phyloP scores from a whole-genome alignment of 2,113 vertebrate genomes.

The Psilopsiagon aymara region DNA sequence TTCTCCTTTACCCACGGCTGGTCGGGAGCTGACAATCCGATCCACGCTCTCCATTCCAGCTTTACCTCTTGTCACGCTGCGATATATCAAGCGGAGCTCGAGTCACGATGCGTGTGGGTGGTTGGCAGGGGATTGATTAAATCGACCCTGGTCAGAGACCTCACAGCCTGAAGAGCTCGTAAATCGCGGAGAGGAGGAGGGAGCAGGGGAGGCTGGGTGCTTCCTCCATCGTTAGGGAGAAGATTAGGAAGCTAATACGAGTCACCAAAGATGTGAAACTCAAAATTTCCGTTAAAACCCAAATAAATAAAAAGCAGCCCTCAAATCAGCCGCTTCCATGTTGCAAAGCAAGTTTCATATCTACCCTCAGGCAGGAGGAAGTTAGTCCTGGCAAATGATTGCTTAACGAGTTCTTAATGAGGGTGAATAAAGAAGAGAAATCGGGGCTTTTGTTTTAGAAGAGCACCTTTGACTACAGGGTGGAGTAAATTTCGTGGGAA shows the following conservation, averaged over 20 bases:
- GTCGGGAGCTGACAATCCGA: neutral
- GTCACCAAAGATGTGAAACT: neutral
- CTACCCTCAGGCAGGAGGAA: neutral
- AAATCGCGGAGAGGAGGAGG: rapidly evolving
- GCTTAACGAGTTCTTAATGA: neutral
- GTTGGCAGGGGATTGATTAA: neutral
- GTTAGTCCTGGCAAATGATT: neutral
- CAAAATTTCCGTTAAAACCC: too few species aligned
- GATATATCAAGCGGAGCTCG: rapidly evolving
- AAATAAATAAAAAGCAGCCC: neutral
- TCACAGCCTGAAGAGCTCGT: neutral
- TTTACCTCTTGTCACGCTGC: neutral
- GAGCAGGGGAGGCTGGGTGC: neutral
- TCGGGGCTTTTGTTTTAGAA: neutral
- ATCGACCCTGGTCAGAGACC: rapidly evolving
- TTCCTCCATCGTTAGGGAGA: neutral
- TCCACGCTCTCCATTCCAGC: rapidly evolving
- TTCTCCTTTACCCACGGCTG: neutral
- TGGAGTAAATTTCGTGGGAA: neutral
- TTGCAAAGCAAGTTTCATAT: neutral
- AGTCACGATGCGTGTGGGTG: too few species aligned
- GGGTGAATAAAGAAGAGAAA: neutral
- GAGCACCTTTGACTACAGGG: neutral
- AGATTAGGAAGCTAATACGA: rapidly evolving
- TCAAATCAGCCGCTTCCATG: neutral